Evolutionary conservation across 1,140 invertebrate genomes (phyloP), one percentile per base, ranked within the genome.

Genomic region (Drosophila eugracilis): DNA sequence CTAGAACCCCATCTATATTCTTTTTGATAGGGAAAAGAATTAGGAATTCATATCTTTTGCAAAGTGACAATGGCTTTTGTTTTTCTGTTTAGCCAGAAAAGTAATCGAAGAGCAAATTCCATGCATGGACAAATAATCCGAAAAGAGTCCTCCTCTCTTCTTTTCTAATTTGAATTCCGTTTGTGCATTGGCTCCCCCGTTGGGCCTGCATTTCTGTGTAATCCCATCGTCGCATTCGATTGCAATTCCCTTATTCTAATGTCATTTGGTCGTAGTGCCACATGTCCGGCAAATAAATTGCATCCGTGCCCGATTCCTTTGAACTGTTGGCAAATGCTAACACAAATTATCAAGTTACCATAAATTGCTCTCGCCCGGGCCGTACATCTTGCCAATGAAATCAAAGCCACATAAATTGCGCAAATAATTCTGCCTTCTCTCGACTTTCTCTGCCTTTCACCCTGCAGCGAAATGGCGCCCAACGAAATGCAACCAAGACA

Each of bases 331-430:
- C 7, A 59, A 49, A 22, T 47, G 45, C 54, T 26, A 71, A 44
- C 60, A 80, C 62, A 85, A 85, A 85, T 86, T 86, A 85, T 85
- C 72, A 74, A 66, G 45, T 77, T 63, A 80, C 69, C 69, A 75
- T 86, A 86, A 86, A 86, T 86, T 81, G 83, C 63, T 57, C 48
- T 53, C 42, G 44, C 30, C 28, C 26, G 30, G 37, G 44, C 47
- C 63, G 59, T 70, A 55, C 71, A 48, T 80, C 76, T 80, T 71
- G 69, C 58, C 63, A 81, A 78, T 88, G 83, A 86, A 86, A 86
- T 86, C 81, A 86, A 86, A 86, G 77, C 67, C 78, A 81, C 81
- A 86, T 86, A 86, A 86, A 86, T 86, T 86, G 67, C 55, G 50
- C 77, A 86, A 88, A 86, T 86, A 86, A 86, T 88, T 86, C 81